Percentiles rank a stretch among this genome's conserved stretches.
These are phyloP conservation scores for Paramormyrops hopkinsi DNA, from an alignment of 2,797 vertebrate genomes.

Conservation along the genomic window DNA sequence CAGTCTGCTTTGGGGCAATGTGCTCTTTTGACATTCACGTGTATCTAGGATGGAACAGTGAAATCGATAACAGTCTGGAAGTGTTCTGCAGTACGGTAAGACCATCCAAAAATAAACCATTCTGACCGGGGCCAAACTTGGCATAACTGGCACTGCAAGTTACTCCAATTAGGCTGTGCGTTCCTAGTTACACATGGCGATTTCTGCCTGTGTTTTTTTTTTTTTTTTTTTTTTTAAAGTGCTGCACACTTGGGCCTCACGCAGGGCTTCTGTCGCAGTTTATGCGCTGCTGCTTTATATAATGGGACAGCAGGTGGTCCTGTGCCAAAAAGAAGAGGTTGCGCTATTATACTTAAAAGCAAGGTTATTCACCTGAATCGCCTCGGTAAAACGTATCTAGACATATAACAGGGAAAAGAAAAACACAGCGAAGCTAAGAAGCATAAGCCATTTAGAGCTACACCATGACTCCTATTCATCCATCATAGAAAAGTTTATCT, in stretches of 20 bases:
- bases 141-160: not conserved
- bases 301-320: not conserved
- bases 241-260: not conserved
- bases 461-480: not conserved
- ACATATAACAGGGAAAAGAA: not conserved
- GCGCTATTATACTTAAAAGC: not conserved
- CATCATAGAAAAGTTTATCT: not conserved
- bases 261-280: not conserved
- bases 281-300: not conserved
- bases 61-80: not conserved
- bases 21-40: not conserved
- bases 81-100: not conserved
- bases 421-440: not conserved
- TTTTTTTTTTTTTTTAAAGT: not conserved
- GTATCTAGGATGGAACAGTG: not conserved
- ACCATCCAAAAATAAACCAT: not conserved
- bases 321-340: not conserved
- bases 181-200: not conserved
- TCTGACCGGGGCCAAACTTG: not conserved
- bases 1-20: not conserved
- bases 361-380: not conserved
- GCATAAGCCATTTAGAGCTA: not conserved
- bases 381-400: not conserved
- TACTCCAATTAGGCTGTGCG: not conserved
- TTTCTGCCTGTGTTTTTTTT: not conserved